These are phyloP conservation scores for Drosophila nigricruria DNA, from an alignment of 2,888 invertebrate genomes.

Conservation along the genomic window DNA sequence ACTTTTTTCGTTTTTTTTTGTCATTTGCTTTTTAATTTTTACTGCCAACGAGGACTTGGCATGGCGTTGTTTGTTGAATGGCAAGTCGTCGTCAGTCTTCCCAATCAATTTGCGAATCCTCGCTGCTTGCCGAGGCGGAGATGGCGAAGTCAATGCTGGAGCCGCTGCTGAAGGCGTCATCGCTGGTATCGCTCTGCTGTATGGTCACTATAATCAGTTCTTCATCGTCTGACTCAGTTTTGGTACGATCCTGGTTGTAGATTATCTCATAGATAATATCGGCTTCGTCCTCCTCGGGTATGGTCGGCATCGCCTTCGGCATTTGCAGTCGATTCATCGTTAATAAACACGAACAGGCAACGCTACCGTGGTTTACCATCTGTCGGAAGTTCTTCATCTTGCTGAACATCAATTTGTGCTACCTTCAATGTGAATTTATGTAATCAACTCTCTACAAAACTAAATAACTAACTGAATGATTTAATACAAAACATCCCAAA, in stretches of 20 bases:
- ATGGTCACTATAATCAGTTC: neutral
- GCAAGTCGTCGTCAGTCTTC: neutral
- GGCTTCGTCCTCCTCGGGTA: slow-evolving; percentile 5
- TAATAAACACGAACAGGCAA: neutral
- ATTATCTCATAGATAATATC: neutral
- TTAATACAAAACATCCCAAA: too few species aligned
- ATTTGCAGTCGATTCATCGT: neutral
- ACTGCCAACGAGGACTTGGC: neutral
- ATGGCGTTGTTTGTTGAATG: neutral
- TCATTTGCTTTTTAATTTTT: neutral
- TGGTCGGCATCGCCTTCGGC: slow-evolving; percentile 18
- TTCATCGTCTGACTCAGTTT: neutral
- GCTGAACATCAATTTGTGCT: neutral
- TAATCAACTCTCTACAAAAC: neutral
- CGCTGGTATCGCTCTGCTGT: neutral
- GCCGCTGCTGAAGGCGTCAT: neutral
- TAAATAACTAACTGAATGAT: neutral
- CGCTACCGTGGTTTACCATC: neutral
- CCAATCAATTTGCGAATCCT: neutral
- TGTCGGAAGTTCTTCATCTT: slow-evolving; percentile 5
- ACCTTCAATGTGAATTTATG: neutral
- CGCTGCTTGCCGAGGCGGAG: neutral
- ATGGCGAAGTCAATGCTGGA: neutral
- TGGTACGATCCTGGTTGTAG: too few species aligned
- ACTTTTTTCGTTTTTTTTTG: neutral